Evolutionary conservation across 2,888 invertebrate species (phyloP), one percentile per base, ranked within the genome.

Genomic region (Aplocera efformata): DNA sequence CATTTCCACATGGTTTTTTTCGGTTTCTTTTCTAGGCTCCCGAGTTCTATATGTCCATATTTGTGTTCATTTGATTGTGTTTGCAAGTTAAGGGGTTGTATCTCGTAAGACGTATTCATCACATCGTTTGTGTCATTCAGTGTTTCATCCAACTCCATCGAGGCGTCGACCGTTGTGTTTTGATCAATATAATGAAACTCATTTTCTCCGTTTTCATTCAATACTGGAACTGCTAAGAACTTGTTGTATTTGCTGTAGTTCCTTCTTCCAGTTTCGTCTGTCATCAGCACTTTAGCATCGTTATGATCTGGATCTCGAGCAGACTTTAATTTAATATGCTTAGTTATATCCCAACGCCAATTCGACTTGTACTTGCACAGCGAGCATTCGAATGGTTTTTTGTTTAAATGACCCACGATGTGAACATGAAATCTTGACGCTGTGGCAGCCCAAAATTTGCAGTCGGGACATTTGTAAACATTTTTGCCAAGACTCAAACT

Each of bases 341-440:
- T 96, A 13, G 96, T 96, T 46, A 98, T 96, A 82, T 98, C 98
- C 96, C 97, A 98, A 52, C 97, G 92, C 97, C 98, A 98, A 72
- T 98, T 98, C 17, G 97, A 97, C 59, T 96, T 93, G 71, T 97
- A 96, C 36, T 95, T 94, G 83, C 98, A 98, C 8, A 96, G 89
- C 1, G 98, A 97, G 82, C 98, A 98, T 79, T 97, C 96, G 76
- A 97, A 98, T 0, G 98, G 98, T 70, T 97, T 96, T 70, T 95
- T 94, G 77, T 97, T 97, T 54, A 96, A 89, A 79, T 97, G 97
- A 1, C 96, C 96, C 7, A 97, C 96, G 57, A 97, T 96, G 76
- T 97, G 97, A 3, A 97, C 96, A 77, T 97, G 97, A 77, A 97
- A 97, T 47, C 97, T 91, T 11, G 96, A 96, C 6, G 97, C 96